Percentiles rank a stretch among this genome's conserved stretches.
Evolutionary conservation across 1,140 invertebrate genomes (phyloP).

Genomic region (Sitophilus oryzae): DNA sequence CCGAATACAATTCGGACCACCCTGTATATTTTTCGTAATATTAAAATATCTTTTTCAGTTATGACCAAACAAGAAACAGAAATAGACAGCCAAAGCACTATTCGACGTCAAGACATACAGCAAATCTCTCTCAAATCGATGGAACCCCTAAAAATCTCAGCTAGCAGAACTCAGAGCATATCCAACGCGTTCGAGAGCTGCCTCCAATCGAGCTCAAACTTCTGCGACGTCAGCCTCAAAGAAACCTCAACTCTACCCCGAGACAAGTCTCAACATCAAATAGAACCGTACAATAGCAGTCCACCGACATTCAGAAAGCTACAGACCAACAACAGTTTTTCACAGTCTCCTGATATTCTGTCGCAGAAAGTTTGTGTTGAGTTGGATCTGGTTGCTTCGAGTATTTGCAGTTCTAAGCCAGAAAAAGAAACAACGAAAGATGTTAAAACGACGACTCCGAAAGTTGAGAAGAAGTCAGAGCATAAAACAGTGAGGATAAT

Average conservation of each 20-base stretch:
- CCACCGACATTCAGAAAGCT: constrained; percentile 23
- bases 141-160: constrained; percentile 17
- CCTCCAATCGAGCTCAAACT: constrained; percentile 23
- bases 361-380: constrained; percentile 33
- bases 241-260: constrained; percentile 3
- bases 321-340: constrained; percentile 16
- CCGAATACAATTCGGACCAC: no score
- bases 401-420: constrained; percentile 10
- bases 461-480: constrained; percentile 18
- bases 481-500: constrained; percentile 19
- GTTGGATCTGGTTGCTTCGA: constrained; percentile 38
- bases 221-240: constrained; percentile 22
- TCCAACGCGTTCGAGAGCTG: constrained; percentile 27
- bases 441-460: constrained; percentile 13
- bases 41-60: constrained; percentile 34
- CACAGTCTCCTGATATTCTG: constrained; percentile 38
- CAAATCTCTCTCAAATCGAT: constrained; percentile 17
- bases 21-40: no score
- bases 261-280: constrained; percentile 5
- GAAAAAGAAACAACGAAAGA: constrained; percentile 1
- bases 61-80: constrained; percentile 32
- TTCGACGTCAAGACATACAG: constrained; percentile 26
- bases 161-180: constrained; percentile 23
- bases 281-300: constrained; percentile 27
- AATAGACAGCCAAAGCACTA: constrained; percentile 30